phyloP scores from a whole-genome alignment of 2,113 vertebrate species.

The Pangasianodon hypophthalmus region DNA sequence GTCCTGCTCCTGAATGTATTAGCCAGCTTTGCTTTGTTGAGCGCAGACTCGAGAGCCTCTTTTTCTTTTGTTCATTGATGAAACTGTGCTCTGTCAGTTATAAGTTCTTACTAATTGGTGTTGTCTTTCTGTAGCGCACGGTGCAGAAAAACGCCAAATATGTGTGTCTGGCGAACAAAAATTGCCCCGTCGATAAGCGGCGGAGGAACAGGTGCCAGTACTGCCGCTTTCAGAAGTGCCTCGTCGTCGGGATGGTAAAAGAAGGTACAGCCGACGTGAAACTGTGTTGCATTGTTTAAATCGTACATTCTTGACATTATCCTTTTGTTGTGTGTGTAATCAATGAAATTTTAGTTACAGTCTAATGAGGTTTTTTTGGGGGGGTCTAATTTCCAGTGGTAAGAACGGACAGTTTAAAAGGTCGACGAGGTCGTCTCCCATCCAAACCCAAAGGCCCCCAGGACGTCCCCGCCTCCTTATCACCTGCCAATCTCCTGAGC shows the following conservation, averaged over 20 bases:
- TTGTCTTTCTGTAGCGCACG: slow-evolving; percentile 78
- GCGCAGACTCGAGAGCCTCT: slow-evolving; percentile 66
- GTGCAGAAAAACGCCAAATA: slow-evolving; percentile 98
- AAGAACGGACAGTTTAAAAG: slow-evolving; percentile 91
- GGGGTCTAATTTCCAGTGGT: slow-evolving; percentile 79
- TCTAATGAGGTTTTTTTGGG: not conserved
- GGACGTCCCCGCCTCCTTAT: slow-evolving; percentile 82
- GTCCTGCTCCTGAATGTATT: slow-evolving; percentile 82
- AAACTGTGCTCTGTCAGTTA: slow-evolving; percentile 53
- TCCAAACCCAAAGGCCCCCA: slow-evolving; percentile 89
- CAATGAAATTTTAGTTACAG: not conserved
- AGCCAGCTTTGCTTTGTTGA: slow-evolving; percentile 74
- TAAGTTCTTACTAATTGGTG: slow-evolving; percentile 34
- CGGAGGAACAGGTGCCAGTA: slow-evolving; percentile 91
- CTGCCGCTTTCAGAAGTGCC: slow-evolving; percentile 94
- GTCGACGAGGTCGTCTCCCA: slow-evolving; percentile 90
- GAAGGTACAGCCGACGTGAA: slow-evolving; percentile 80
- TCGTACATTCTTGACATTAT: not conserved
- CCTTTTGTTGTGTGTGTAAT: not conserved
- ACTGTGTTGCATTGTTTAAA: not conserved
- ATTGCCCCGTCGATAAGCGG: slow-evolving; percentile 92
- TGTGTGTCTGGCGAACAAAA: slow-evolving; percentile 92
- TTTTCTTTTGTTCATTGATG: slow-evolving; percentile 65
- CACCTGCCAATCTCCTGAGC: slow-evolving; percentile 86
- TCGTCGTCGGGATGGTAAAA: slow-evolving; percentile 94